phyloP scores from a whole-genome alignment of 2,888 invertebrate genomes.

The Hydraecia micacea region DNA sequence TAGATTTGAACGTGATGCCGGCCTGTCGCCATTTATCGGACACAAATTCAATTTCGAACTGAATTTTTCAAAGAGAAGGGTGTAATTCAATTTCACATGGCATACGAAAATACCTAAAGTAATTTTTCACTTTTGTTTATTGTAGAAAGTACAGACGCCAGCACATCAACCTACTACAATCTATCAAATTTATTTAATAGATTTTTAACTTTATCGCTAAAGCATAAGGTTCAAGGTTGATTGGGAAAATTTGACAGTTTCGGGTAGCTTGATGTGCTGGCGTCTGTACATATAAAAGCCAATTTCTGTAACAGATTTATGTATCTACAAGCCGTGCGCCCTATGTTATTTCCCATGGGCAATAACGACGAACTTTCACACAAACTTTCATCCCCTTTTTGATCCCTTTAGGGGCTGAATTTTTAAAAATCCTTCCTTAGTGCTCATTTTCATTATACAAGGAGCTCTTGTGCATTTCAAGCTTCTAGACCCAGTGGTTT shows the following conservation, averaged over 20 bases:
- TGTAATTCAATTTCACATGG: background rate
- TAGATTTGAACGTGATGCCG: constrained; percentile 19
- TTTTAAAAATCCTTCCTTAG: background rate
- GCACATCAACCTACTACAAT: too few relatives aligned
- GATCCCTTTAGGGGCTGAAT: background rate
- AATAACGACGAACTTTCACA: background rate
- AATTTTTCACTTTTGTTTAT: background rate
- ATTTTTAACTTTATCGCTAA: too few relatives aligned
- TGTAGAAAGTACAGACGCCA: too few relatives aligned
- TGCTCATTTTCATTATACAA: background rate
- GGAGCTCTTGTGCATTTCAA: background rate
- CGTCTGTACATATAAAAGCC: background rate
- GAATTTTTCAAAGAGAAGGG: constrained; percentile 17
- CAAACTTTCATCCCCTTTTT: background rate
- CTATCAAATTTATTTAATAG: too few relatives aligned
- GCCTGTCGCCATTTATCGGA: constrained; percentile 16
- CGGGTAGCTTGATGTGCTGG: too few relatives aligned
- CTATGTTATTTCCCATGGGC: background rate
- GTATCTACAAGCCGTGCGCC: background rate
- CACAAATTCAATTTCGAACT: constrained; percentile 16
- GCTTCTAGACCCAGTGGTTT: background rate
- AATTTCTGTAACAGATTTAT: background rate
- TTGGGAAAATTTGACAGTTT: too few relatives aligned
- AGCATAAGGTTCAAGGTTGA: too few relatives aligned
- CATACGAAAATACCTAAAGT: background rate